phyloP scores from a whole-genome alignment of 2,797 vertebrate species.

The Bryconaethiops microstoma region DNA sequence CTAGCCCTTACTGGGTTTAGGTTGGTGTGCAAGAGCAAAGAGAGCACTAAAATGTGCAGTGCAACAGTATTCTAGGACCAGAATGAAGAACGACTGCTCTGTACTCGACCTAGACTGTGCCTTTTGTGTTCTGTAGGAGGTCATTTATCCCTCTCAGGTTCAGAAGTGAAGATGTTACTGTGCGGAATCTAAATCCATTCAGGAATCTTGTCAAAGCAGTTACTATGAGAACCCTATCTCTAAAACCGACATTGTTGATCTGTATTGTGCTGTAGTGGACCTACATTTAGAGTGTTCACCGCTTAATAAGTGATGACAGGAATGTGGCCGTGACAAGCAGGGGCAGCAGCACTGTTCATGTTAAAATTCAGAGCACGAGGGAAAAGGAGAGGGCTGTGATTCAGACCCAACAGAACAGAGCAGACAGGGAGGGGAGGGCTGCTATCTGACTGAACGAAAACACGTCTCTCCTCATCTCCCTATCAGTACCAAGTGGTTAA shows the following conservation, averaged over 20 bases:
- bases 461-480: slow-evolving; percentile 1
- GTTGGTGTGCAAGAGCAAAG: background rate
- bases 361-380: slow-evolving; percentile 67
- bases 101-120: background rate
- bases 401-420: slow-evolving; percentile 40
- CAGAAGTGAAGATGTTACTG: background rate
- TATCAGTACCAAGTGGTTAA: slow-evolving; percentile 13
- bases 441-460: background rate
- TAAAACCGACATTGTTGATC: background rate
- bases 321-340: slow-evolving; percentile 11
- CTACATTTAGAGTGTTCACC: background rate
- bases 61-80: background rate
- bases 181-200: background rate
- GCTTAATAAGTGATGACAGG: slow-evolving; percentile 28
- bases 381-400: slow-evolving; percentile 47
- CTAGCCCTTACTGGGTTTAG: background rate
- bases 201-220: background rate
- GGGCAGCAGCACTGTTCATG: slow-evolving; percentile 15
- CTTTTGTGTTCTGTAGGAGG: background rate
- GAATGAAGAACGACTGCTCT: background rate
- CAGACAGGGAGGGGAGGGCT: slow-evolving; percentile 9
- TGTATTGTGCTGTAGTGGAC: slow-evolving; percentile 1
- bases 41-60: background rate
- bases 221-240: background rate
- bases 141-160: background rate